A percentile compares a stretch with the other conserved stretches of the same genome.
Evolutionary conservation across 1,140 invertebrate species (phyloP).

Genomic region (Listronotus oregonensis): DNA sequence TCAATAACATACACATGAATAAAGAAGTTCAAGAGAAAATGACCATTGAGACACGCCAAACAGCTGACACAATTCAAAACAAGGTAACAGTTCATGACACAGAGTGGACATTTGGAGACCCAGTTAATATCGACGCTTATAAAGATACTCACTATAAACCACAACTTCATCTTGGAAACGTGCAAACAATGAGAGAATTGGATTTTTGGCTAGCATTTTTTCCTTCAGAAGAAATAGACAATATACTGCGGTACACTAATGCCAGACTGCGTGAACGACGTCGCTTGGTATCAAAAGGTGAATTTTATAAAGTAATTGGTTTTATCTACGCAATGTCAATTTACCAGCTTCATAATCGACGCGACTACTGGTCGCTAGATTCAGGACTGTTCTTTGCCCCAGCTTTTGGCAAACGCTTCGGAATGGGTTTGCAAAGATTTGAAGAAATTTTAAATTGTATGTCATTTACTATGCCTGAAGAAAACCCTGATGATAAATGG

Average conservation of each 20-base stretch:
- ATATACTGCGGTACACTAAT: background rate
- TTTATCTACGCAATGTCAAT: too few relatives aligned
- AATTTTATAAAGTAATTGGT: too few relatives aligned
- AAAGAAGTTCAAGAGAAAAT: background rate
- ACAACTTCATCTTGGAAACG: constrained; percentile 1
- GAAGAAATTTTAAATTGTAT: constrained; percentile 1
- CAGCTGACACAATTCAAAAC: background rate
- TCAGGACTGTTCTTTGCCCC: too few relatives aligned
- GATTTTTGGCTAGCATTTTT: too few relatives aligned
- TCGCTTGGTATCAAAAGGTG: too few relatives aligned
- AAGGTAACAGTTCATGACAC: background rate
- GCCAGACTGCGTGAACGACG: background rate
- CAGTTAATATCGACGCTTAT: background rate
- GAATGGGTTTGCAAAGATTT: background rate
- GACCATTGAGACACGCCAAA: background rate
- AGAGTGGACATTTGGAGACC: background rate
- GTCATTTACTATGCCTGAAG: background rate
- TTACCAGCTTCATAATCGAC: too few relatives aligned
- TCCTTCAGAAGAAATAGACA: background rate
- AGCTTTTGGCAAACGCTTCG: background rate
- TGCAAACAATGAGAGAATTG: constrained; percentile 1
- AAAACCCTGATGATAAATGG: background rate
- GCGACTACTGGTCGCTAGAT: too few relatives aligned
- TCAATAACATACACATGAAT: background rate
- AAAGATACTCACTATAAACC: too few relatives aligned